Percentiles rank a stretch among this genome's conserved stretches.
phyloP scores from a whole-genome alignment of 2,888 invertebrate genomes.

The Lithosia quadra region DNA sequence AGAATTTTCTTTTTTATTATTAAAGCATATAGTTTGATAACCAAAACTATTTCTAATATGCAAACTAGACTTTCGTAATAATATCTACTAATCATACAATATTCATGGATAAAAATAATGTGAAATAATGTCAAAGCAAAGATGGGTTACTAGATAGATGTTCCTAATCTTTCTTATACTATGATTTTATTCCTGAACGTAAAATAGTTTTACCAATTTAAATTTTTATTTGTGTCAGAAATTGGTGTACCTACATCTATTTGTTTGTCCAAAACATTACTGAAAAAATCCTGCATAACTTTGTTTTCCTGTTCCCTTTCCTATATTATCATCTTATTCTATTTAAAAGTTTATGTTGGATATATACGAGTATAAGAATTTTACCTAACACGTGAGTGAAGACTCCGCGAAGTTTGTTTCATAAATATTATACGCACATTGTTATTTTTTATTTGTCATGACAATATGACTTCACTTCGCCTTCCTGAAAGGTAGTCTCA shows the following conservation, averaged over 20 bases:
- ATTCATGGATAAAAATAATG: too few relatives aligned
- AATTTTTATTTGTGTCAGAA: too few relatives aligned
- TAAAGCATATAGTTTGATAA: not conserved
- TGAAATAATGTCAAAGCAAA: too few relatives aligned
- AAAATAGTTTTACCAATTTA: too few relatives aligned
- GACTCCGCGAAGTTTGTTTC: not conserved
- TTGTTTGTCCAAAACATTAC: not conserved
- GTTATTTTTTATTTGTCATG: not conserved
- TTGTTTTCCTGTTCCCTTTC: not conserved
- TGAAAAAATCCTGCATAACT: not conserved
- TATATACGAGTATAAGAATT: slow-evolving; percentile 1
- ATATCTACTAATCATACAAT: too few relatives aligned
- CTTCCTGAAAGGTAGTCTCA: too few relatives aligned
- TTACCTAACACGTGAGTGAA: not conserved
- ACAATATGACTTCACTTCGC: too few relatives aligned
- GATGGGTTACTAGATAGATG: too few relatives aligned
- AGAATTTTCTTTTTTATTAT: not conserved
- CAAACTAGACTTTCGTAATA: too few relatives aligned
- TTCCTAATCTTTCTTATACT: too few relatives aligned
- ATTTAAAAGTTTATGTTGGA: not conserved
- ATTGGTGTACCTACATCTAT: too few relatives aligned
- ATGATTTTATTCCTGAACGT: too few relatives aligned
- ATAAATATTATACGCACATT: not conserved
- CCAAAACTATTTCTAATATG: not conserved
- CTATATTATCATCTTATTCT: not conserved